These are phyloP conservation scores for Esperia sulphurella DNA, from an alignment of 2,888 invertebrate genomes.

Conservation along the genomic window DNA sequence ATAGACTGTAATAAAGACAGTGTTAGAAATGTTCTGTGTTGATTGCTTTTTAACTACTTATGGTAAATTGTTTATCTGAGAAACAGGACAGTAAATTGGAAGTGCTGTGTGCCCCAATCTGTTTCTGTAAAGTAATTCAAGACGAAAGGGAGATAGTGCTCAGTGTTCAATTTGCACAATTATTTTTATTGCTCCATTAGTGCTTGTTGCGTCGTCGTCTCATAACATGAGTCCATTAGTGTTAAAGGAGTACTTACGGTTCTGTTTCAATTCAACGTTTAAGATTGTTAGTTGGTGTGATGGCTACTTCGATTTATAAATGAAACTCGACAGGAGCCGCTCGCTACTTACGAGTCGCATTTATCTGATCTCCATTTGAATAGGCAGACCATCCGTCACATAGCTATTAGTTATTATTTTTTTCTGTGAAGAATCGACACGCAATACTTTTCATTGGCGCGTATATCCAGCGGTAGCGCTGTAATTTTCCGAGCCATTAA, in stretches of 20 bases:
- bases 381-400: slow-evolving; percentile 12
- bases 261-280: slow-evolving; percentile 28
- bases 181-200: slow-evolving; percentile 4
- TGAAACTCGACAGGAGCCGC: slow-evolving; percentile 31
- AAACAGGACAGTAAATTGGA: slow-evolving; percentile 9
- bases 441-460: slow-evolving; percentile 39
- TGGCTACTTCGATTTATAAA: slow-evolving; percentile 42
- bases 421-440: slow-evolving; percentile 22
- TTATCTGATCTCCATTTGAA: slow-evolving; percentile 36
- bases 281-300: slow-evolving; percentile 32
- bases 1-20: slow-evolving; percentile 25
- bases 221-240: slow-evolving; percentile 35
- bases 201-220: slow-evolving; percentile 1
- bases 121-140: slow-evolving; percentile 17
- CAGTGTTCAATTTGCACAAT: slow-evolving; percentile 29
- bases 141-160: slow-evolving; percentile 10
- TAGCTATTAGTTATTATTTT: slow-evolving; percentile 2
- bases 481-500: slow-evolving; percentile 71
- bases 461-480: slow-evolving; percentile 39
- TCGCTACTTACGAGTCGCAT: slow-evolving; percentile 22
- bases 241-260: slow-evolving; percentile 28
- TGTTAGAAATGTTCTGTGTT: slow-evolving; percentile 11
- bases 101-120: slow-evolving; percentile 12
- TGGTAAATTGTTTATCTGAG: slow-evolving; percentile 5
- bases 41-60: slow-evolving; percentile 10